A percentile compares a stretch with the other conserved stretches of the same genome.
Evolutionary conservation across 1,140 invertebrate species (phyloP).

Genomic region (Mercenaria mercenaria): DNA sequence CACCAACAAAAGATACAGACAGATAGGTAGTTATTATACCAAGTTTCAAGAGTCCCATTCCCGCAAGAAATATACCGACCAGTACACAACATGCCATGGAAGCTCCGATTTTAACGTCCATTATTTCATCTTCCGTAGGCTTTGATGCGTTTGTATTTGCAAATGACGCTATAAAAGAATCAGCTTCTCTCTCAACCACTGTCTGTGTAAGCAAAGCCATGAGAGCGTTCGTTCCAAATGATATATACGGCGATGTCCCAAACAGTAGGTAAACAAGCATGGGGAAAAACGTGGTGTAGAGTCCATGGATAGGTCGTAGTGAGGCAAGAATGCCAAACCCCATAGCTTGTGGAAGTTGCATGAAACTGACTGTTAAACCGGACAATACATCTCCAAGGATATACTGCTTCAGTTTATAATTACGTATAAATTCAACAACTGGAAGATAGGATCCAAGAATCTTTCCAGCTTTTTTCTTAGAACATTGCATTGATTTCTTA

Average conservation of each 20-base stretch:
- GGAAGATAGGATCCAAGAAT: conserved; percentile 61
- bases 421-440: conserved; percentile 65
- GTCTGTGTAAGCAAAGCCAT: conserved; percentile 73
- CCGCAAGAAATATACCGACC: conserved; percentile 83
- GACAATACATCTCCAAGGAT: conserved; percentile 83
- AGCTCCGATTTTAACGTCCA: conserved; percentile 47
- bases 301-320: conserved; percentile 82
- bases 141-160: not conserved
- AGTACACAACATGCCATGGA: conserved; percentile 63
- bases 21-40: conserved; percentile 93
- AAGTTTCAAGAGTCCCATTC: conserved; percentile 92
- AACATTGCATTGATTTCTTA: not conserved
- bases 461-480: not conserved
- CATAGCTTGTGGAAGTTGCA: conserved; percentile 90
- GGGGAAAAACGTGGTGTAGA: conserved; percentile 82
- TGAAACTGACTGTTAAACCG: conserved; percentile 95
- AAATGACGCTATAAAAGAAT: conserved; percentile 4
- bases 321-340: conserved; percentile 82
- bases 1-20: conserved; percentile 94
- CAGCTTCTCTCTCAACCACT: conserved; percentile 69
- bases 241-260: conserved; percentile 79
- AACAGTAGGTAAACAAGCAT: conserved; percentile 79
- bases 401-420: conserved; percentile 77
- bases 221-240: conserved; percentile 79
- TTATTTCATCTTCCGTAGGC: conserved; percentile 49